Percentiles rank a stretch among this genome's conserved stretches.
Evolutionary conservation across 2,888 invertebrate species (phyloP).

Genomic region (Drosophila robusta): DNA sequence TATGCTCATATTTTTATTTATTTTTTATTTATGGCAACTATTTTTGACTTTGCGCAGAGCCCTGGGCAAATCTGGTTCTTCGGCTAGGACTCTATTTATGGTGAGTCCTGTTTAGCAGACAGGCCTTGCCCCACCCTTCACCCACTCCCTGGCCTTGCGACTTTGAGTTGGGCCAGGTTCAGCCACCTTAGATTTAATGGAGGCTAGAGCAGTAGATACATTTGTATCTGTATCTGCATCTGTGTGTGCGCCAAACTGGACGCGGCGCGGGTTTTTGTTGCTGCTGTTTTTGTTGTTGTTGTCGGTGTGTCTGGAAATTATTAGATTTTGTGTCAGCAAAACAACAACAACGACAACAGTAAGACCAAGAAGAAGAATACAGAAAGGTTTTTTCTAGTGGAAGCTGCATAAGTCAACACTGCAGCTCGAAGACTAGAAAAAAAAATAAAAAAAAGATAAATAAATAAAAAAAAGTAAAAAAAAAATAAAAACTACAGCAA

Average conservation of each 20-base stretch:
- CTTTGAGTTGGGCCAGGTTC: slow-evolving; percentile 34
- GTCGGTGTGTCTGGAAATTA: slow-evolving; percentile 61
- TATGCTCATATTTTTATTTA: not conserved
- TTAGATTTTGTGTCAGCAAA: slow-evolving; percentile 66
- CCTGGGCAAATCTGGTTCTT: slow-evolving; percentile 37
- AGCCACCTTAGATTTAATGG: slow-evolving; percentile 49
- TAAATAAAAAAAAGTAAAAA: slow-evolving; percentile 30
- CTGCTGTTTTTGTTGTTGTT: slow-evolving; percentile 29
- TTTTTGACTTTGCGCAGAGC: slow-evolving; percentile 1
- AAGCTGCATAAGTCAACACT: slow-evolving; percentile 70
- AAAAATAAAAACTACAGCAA: slow-evolving; percentile 52
- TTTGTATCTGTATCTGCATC: slow-evolving; percentile 42
- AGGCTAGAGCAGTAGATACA: slow-evolving; percentile 35
- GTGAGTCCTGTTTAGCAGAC: slow-evolving; percentile 44
- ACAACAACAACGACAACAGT: slow-evolving; percentile 39
- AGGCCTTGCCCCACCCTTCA: not conserved
- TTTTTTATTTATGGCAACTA: slow-evolving; percentile 2
- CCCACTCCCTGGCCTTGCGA: not conserved
- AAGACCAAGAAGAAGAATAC: slow-evolving; percentile 37
- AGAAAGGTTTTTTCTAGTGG: slow-evolving; percentile 35
- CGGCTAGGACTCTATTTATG: slow-evolving; percentile 57
- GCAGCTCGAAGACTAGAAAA: slow-evolving; percentile 27
- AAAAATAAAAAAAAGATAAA: slow-evolving; percentile 32
- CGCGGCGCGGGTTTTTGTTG: slow-evolving; percentile 22
- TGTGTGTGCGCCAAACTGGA: slow-evolving; percentile 59